Conservation (phyloP, 2,113 vertebrate species). For the Crotalus viridis region DNA sequence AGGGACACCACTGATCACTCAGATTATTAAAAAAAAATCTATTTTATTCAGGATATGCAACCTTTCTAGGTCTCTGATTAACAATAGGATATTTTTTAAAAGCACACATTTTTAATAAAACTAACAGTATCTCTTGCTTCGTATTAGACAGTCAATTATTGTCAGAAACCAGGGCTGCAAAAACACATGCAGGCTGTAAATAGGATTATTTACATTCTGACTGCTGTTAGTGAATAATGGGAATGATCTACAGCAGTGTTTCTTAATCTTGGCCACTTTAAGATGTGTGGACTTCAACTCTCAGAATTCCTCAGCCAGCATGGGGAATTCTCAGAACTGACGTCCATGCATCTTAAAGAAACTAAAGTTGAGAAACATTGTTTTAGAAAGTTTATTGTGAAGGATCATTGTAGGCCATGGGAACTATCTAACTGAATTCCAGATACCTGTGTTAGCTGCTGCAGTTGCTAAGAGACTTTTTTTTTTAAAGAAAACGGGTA, state of each 20-base stretch:
- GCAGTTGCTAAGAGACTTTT: constrained; percentile 1
- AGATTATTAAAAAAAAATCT: background rate
- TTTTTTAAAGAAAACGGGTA: background rate
- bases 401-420: background rate
- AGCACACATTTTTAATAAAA: background rate
- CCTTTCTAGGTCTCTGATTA: background rate
- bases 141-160: background rate
- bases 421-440: background rate
- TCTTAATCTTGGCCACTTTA: background rate
- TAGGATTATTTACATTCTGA: background rate
- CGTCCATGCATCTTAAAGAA: background rate
- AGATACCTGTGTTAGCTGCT: constrained; percentile 2
- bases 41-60: background rate
- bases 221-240: background rate
- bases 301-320: background rate
- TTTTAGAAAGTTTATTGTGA: background rate
- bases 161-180: background rate
- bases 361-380: background rate
- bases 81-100: background rate
- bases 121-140: background rate
- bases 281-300: background rate
- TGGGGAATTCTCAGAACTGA: background rate
- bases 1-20: background rate
- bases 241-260: background rate
- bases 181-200: background rate